These are phyloP conservation scores for Lepus oiostolus DNA, from an alignment of 2,797 vertebrate genomes.

Conservation along the genomic window DNA sequence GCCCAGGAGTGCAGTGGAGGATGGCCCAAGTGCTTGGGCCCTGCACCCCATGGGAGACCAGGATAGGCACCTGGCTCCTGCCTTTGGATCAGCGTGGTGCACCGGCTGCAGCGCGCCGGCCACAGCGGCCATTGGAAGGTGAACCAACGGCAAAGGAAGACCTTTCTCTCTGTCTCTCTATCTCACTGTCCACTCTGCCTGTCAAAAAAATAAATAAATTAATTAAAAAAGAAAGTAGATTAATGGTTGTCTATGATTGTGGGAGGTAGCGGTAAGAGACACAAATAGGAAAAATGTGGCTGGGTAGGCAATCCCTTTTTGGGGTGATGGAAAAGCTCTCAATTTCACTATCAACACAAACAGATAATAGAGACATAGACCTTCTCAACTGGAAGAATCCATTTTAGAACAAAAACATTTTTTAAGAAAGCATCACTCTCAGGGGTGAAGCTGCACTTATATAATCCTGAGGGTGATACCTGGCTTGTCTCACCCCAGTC, in stretches of 20 bases:
- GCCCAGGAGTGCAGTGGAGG: no score
- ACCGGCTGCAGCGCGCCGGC: no score
- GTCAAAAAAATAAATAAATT: no score
- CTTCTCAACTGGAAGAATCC: background rate
- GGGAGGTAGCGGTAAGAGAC: background rate
- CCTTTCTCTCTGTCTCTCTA: no score
- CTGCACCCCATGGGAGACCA: no score
- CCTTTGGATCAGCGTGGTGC: no score
- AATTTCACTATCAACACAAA: background rate
- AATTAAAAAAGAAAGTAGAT: background rate
- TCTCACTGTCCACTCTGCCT: no score
- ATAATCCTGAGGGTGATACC: background rate
- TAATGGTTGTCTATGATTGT: background rate
- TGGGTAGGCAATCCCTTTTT: background rate
- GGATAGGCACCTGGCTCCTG: no score
- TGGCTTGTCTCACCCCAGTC: background rate
- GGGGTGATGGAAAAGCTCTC: background rate
- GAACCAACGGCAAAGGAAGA: no score
- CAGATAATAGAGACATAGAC: background rate
- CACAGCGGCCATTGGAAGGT: no score
- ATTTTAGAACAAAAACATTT: background rate
- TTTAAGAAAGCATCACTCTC: background rate
- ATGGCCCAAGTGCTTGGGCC: no score
- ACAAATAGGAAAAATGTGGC: background rate
- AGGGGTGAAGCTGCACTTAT: background rate